A percentile compares a stretch with the other conserved stretches of the same genome.
phyloP scores from a whole-genome alignment of 2,888 invertebrate genomes.

The Neoitamus cyanurus region DNA sequence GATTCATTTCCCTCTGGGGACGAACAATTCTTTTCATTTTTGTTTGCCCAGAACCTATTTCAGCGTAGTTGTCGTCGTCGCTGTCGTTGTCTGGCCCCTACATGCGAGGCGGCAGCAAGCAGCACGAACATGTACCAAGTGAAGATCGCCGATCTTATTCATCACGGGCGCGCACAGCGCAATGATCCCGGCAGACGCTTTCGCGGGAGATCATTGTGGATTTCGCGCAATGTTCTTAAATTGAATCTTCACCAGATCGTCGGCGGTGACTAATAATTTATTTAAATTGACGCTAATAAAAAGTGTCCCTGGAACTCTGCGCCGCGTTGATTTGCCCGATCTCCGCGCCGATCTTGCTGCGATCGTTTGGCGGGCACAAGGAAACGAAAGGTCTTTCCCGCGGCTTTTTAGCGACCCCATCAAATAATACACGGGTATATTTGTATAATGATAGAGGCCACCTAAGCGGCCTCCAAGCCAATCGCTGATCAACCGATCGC shows the following conservation, averaged over 20 bases:
- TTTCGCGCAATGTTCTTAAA: conserved; percentile 41
- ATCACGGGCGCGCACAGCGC: conserved; percentile 22
- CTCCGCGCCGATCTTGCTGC: background rate
- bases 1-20: conserved; percentile 34
- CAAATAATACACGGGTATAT: background rate
- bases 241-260: conserved; percentile 22
- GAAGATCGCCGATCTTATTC: conserved; percentile 38
- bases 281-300: conserved; percentile 31
- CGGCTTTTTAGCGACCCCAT: background rate
- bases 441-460: conserved; percentile 21
- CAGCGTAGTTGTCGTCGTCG: background rate
- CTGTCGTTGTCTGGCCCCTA: background rate
- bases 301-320: background rate
- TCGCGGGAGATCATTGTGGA: background rate
- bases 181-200: conserved; percentile 45
- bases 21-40: conserved; percentile 24
- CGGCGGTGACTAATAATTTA: conserved; percentile 40
- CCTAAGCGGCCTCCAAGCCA: background rate
- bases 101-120: background rate
- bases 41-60: conserved; percentile 17
- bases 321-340: background rate
- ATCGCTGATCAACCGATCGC: background rate
- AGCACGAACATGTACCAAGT: background rate
- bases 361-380: background rate
- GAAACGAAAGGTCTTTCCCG: background rate